Evolutionary conservation across 2,113 vertebrate species (phyloP).

Genomic region (Mesocricetus auratus): DNA sequence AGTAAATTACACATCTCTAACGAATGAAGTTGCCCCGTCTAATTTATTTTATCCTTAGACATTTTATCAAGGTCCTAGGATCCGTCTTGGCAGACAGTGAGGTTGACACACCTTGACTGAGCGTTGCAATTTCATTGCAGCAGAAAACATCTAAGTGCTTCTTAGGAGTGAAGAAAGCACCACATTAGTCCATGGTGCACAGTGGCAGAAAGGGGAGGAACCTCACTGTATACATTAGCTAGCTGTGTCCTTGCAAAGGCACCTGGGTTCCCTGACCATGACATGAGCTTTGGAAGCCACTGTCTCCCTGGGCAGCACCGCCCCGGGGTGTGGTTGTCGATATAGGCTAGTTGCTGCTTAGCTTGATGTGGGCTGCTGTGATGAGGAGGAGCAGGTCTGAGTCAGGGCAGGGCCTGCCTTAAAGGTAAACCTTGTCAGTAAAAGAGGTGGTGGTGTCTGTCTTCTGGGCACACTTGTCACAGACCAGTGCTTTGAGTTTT

Average conservation of each 20-base stretch:
- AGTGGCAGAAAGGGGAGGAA: background rate
- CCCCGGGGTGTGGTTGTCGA: rapidly evolving
- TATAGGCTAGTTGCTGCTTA: background rate
- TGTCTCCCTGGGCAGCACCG: rapidly evolving
- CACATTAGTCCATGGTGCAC: rapidly evolving
- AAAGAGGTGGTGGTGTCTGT: rapidly evolving
- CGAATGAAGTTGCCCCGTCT: background rate
- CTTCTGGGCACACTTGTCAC: background rate
- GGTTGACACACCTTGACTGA: rapidly evolving
- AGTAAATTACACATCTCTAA: too few species aligned
- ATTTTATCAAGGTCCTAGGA: background rate
- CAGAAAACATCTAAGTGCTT: background rate
- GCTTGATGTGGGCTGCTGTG: rapidly evolving
- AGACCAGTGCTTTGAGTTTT: rapidly evolving
- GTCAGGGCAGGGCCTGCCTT: rapidly evolving
- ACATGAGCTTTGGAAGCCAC: rapidly evolving
- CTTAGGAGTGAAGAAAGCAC: rapidly evolving
- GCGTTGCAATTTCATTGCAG: background rate
- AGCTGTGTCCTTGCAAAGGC: rapidly evolving
- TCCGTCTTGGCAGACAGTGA: background rate
- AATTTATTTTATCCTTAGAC: background rate
- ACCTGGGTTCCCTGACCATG: rapidly evolving
- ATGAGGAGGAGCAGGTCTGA: too few species aligned
- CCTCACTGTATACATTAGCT: rapidly evolving
- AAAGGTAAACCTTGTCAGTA: rapidly evolving